Conservation (phyloP, 1,140 invertebrate genomes). For the Popillia japonica region DNA sequence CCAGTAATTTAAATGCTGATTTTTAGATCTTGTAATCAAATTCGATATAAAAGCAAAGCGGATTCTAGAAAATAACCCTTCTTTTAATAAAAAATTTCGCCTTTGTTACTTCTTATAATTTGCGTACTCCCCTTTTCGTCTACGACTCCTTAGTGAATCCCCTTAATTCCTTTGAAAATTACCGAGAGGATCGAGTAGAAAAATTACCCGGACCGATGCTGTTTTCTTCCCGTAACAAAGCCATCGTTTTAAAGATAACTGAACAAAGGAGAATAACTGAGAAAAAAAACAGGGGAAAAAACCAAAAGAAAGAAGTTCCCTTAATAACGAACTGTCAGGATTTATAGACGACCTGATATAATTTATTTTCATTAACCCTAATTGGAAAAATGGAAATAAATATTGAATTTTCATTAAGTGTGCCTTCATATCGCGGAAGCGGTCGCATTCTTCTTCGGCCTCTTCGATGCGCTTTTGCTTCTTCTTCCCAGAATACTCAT, state of each 20-base stretch:
- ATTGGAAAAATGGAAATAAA: constrained; percentile 42
- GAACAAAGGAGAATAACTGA: constrained; percentile 15
- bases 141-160: neutral
- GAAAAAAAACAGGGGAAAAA: neutral
- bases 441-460: constrained; percentile 11
- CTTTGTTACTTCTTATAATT: constrained; percentile 34
- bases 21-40: constrained; percentile 11
- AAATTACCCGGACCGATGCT: constrained; percentile 28
- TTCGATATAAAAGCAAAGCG: neutral
- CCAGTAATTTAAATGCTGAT: constrained; percentile 11
- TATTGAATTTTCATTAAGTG: constrained; percentile 40
- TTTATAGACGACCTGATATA: constrained; percentile 29
- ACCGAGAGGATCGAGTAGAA: constrained; percentile 28
- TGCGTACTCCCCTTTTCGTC: neutral
- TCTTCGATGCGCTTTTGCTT: neutral
- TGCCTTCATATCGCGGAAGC: constrained; percentile 23
- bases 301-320: constrained; percentile 14
- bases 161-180: constrained; percentile 34
- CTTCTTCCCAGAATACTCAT: constrained; percentile 20
- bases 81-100: constrained; percentile 4
- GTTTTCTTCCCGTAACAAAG: constrained; percentile 21
- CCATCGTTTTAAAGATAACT: constrained; percentile 27
- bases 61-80: constrained; percentile 22
- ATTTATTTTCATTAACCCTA: constrained; percentile 40
- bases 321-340: constrained; percentile 24